Evolutionary conservation across 30 jellyfish, hydroid and myxozoan genomes (phyloP).

Genomic region (Hydractinia echinata): DNA sequence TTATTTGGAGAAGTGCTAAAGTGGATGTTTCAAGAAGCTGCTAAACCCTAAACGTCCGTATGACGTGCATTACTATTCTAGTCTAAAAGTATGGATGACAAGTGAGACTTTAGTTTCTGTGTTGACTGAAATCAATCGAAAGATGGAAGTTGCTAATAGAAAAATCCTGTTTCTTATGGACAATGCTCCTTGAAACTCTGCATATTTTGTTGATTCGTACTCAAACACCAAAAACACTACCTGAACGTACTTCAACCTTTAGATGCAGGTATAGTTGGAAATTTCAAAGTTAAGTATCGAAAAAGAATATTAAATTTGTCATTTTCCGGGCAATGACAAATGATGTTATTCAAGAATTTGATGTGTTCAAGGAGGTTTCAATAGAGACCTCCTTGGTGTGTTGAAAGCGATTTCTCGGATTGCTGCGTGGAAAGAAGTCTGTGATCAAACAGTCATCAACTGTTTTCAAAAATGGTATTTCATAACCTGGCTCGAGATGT

Average conservation of each 20-base stretch:
- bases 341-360: not conserved
- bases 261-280: too few species aligned
- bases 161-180: not conserved
- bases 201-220: conserved; percentile 1
- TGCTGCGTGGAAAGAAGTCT: conserved; percentile 1
- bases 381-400: too few species aligned
- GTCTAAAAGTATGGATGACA: conserved; percentile 7
- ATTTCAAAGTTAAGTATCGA: conserved; percentile 7
- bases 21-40: conserved; percentile 11
- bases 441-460: conserved; percentile 3
- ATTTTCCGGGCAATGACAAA: too few species aligned
- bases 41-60: conserved; percentile 11
- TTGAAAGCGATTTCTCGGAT: too few species aligned
- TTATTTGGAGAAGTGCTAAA: too few species aligned
- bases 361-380: not conserved
- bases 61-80: not conserved
- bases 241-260: conserved; percentile 2
- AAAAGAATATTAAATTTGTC: not conserved
- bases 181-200: conserved; percentile 8
- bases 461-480: not conserved
- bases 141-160: conserved; percentile 1
- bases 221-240: conserved; percentile 9
- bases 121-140: conserved; percentile 8
- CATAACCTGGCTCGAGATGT: too few species aligned
- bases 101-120: not conserved